phyloP scores from a whole-genome alignment of 2,113 vertebrate species.

The Sorex araneus region DNA sequence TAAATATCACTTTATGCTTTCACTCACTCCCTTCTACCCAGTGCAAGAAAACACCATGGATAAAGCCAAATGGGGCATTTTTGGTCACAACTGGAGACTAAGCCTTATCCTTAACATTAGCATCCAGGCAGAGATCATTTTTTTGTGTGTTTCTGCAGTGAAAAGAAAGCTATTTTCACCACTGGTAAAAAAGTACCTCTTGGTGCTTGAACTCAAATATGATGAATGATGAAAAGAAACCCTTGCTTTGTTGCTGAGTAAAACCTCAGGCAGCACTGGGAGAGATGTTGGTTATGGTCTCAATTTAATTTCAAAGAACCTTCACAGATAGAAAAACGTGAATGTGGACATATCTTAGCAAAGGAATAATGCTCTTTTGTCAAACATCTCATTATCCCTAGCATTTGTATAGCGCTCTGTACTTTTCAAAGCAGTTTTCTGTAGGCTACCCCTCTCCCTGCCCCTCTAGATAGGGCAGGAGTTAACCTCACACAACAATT shows the following conservation, averaged over 20 bases:
- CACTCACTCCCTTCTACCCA: not conserved
- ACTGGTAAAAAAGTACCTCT: slow-evolving; percentile 70
- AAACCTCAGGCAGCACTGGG: slow-evolving; percentile 74
- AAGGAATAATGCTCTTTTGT: slow-evolving; percentile 74
- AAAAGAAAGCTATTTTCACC: slow-evolving; percentile 81
- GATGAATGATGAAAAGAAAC: slow-evolving; percentile 79
- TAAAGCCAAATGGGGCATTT: slow-evolving; percentile 26
- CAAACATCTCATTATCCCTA: slow-evolving; percentile 67
- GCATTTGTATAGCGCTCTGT: slow-evolving; percentile 14
- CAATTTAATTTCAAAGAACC: slow-evolving; percentile 82
- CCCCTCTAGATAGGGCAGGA: not conserved
- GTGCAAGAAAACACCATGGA: not conserved
- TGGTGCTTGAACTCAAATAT: slow-evolving; percentile 73
- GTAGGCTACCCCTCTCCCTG: not conserved
- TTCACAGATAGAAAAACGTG: slow-evolving; percentile 64
- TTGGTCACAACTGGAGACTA: not conserved
- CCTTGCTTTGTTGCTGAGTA: slow-evolving; percentile 75
- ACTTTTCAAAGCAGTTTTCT: slow-evolving; percentile 57
- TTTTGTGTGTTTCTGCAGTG: slow-evolving; percentile 67
- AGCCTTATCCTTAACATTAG: slow-evolving; percentile 57
- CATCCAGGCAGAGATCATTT: slow-evolving; percentile 63
- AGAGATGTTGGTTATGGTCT: slow-evolving; percentile 73
- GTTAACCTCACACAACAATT: not conserved
- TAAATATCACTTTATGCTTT: not conserved
- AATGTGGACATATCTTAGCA: slow-evolving; percentile 58